Base-by-base conservation (phyloP, 2,888 invertebrate species). In the Zygothrica quintamaculata region DNA sequence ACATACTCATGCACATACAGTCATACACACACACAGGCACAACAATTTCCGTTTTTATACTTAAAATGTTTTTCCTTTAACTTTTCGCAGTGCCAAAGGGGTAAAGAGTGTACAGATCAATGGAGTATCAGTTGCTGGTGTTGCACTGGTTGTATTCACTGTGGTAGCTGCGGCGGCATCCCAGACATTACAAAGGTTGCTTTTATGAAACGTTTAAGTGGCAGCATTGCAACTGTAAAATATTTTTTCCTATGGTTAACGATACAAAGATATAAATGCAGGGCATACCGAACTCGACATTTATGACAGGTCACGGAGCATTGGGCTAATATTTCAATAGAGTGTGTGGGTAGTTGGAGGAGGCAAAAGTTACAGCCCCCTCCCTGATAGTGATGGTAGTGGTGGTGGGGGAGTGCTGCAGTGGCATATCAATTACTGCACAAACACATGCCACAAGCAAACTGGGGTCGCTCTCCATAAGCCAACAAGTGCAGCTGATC, bases 391-490 rank as follows among this genome's bases (percentile, higher is more conserved):
- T 15, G 9, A 11, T 22, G 29, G 9, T 65, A 56, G 18, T 7
- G 6, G 39, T 53, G 52, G 50, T 57, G 64, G 47, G 56, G 70
- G 48, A 46, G 61, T 52, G 65, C 44, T 65, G 62, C 61, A 78
- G 89, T 88, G 86, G 84, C 86, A 86, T 89, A 89, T 89, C 89
- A 89, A 89, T 89, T 89, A 89, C 89, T 85, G 70, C 72, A 81
- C 82, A 89, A 89, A 89, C 88, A 89, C 82, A 89, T 81, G 84
- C 77, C 74, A 65, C 64, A 66, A 44, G 40, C 51, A 37, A 44
- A 31, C 26, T 39, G 42, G 47, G 47, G 37, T 55, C 46, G 16
- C 16, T 22, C 8, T 6, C 3, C 1, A 13, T 7, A 16, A 31
- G 44, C 60, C 58, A 59, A 56, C 85, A 87, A 84, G 87, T 87